These are phyloP conservation scores for Pantelozetes paolii DNA, from an alignment of 2,888 invertebrate species.

Conservation along the genomic window DNA sequence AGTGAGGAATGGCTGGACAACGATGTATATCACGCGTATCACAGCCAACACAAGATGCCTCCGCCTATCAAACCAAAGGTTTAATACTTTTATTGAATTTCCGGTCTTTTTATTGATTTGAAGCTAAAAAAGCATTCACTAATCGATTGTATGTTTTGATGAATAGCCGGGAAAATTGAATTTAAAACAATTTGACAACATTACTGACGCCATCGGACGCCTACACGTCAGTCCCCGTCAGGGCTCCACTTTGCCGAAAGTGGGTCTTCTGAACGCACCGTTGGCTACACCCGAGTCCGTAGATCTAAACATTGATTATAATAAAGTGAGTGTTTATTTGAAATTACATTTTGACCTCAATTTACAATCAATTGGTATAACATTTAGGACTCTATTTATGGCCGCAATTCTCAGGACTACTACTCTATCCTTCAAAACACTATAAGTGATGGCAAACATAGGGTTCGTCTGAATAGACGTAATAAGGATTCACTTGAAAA, in stretches of 20 bases:
- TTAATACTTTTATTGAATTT: conserved; percentile 14
- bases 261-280: conserved; percentile 61
- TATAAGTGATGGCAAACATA: conserved; percentile 33
- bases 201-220: conserved; percentile 71
- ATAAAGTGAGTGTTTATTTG: conserved; percentile 59
- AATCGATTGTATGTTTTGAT: neutral
- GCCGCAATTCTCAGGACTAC: conserved; percentile 31
- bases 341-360: too few relatives aligned
- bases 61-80: conserved; percentile 60
- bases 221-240: conserved; percentile 55
- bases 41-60: conserved; percentile 55
- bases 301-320: conserved; percentile 68
- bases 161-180: conserved; percentile 80
- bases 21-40: conserved; percentile 60
- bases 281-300: conserved; percentile 71
- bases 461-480: conserved; percentile 25
- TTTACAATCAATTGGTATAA: too few relatives aligned
- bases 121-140: neutral
- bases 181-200: conserved; percentile 79
- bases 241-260: conserved; percentile 49
- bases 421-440: conserved; percentile 22
- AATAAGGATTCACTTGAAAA: conserved; percentile 34
- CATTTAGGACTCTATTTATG: conserved; percentile 25
- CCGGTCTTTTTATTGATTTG: neutral
- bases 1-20: conserved; percentile 51